These are phyloP conservation scores for Yponomeuta malinellus DNA, from an alignment of 2,888 invertebrate genomes.

Conservation along the genomic window DNA sequence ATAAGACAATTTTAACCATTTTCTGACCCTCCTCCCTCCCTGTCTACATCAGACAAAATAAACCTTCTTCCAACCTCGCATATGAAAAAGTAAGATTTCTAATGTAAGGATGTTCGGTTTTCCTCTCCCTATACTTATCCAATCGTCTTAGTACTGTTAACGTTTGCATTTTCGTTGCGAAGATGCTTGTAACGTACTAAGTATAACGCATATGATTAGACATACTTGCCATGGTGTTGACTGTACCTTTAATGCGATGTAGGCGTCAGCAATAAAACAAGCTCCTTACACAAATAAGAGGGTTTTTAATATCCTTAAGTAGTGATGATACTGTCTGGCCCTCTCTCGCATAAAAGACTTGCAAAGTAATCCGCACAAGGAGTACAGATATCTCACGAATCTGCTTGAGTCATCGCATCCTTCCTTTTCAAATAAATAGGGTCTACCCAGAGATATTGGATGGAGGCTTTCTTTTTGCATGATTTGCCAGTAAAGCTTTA, in stretches of 20 bases:
- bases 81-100: too few relatives aligned
- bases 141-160: too few relatives aligned
- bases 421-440: slow-evolving; percentile 71
- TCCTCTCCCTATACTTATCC: too few relatives aligned
- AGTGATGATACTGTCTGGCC: slow-evolving; percentile 69
- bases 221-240: neutral
- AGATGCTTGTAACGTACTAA: too few relatives aligned
- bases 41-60: too few relatives aligned
- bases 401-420: slow-evolving; percentile 73
- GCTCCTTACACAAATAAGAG: slow-evolving; percentile 68
- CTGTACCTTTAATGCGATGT: neutral
- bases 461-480: slow-evolving; percentile 5
- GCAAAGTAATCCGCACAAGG: slow-evolving; percentile 73
- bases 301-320: slow-evolving; percentile 75
- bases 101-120: too few relatives aligned
- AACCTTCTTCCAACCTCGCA: too few relatives aligned
- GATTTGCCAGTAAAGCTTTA: neutral
- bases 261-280: slow-evolving; percentile 51
- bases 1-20: too few relatives aligned
- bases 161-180: too few relatives aligned
- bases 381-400: slow-evolving; percentile 63
- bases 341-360: slow-evolving; percentile 61
- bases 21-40: too few relatives aligned
- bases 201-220: too few relatives aligned
- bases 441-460: slow-evolving; percentile 30